Percentiles rank a stretch among this genome's conserved stretches.
Evolutionary conservation across 2,888 invertebrate species (phyloP).

Genomic region (Scaptomyza caliginosa): DNA sequence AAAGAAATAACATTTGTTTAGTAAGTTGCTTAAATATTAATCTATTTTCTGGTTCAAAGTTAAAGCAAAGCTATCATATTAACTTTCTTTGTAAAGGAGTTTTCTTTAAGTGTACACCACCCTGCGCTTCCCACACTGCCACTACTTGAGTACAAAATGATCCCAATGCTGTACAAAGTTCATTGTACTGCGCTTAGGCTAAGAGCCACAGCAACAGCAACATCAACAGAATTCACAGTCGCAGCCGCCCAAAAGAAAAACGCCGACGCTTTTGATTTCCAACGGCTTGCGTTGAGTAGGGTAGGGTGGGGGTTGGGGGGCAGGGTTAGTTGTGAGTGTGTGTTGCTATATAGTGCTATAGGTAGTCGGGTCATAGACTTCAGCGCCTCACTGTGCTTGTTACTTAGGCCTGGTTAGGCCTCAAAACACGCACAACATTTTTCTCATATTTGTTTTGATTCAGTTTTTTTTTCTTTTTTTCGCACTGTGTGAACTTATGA

Average conservation of each 20-base stretch:
- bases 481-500: slow-evolving; percentile 14
- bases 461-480: slow-evolving; percentile 4
- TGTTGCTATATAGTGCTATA: slow-evolving; percentile 39
- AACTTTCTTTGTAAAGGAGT: too few species aligned
- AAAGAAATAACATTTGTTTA: too few species aligned
- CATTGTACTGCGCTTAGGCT: slow-evolving; percentile 76
- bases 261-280: slow-evolving; percentile 73
- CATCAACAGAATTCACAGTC: not conserved
- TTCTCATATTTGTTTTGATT: slow-evolving; percentile 54
- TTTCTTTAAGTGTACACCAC: not conserved
- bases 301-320: too few species aligned
- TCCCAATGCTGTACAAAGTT: slow-evolving; percentile 58
- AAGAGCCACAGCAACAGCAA: slow-evolving; percentile 57
- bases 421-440: slow-evolving; percentile 43
- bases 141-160: slow-evolving; percentile 12
- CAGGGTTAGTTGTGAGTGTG: slow-evolving; percentile 1
- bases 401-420: slow-evolving; percentile 44
- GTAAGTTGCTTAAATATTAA: not conserved
- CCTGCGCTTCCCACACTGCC: not conserved
- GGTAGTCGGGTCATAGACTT: slow-evolving; percentile 59
- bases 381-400: slow-evolving; percentile 22
- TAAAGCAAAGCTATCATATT: too few species aligned
- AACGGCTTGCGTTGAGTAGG: slow-evolving; percentile 26
- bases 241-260: slow-evolving; percentile 71
- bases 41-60: not conserved